These are phyloP conservation scores for Pipistrellus nathusii DNA, from an alignment of 2,797 vertebrate genomes.

Conservation along the genomic window DNA sequence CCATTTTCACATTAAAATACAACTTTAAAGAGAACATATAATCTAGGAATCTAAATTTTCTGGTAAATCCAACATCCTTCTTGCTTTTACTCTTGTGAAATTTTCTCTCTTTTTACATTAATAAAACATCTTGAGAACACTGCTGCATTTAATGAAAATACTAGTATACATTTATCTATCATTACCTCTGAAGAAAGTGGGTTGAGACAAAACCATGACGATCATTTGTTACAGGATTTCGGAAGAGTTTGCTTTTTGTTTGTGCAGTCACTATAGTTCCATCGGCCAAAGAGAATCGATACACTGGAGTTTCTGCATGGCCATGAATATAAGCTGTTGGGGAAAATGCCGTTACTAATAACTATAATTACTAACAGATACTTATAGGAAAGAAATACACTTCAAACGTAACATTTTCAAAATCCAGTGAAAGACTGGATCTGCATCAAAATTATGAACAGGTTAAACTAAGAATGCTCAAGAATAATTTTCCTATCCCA, in stretches of 20 bases:
- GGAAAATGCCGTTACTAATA: constrained; percentile 49
- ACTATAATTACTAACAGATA: neutral
- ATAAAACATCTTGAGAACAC: neutral
- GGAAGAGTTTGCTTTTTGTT: constrained; percentile 96
- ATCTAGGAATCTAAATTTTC: constrained; percentile 48
- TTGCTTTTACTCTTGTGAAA: neutral
- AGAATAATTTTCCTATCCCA: neutral
- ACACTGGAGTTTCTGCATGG: constrained; percentile 96
- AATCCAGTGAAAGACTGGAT: neutral
- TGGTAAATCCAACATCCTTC: neutral
- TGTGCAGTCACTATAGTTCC: constrained; percentile 97
- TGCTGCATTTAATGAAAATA: neutral
- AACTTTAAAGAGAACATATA: constrained; percentile 36
- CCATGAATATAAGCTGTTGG: constrained; percentile 93
- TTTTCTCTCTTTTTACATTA: neutral
- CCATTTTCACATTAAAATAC: constrained; percentile 45
- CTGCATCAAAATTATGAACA: neutral
- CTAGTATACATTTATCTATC: neutral
- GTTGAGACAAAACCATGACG: constrained; percentile 95
- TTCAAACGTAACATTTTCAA: neutral
- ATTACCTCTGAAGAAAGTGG: constrained; percentile 96
- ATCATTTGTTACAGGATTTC: constrained; percentile 94
- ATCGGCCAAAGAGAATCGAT: constrained; percentile 97
- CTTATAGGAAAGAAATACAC: neutral
- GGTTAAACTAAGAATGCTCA: neutral